Conservation (phyloP, 2,888 invertebrate genomes). For the Koerneria pararmatus region DNA sequence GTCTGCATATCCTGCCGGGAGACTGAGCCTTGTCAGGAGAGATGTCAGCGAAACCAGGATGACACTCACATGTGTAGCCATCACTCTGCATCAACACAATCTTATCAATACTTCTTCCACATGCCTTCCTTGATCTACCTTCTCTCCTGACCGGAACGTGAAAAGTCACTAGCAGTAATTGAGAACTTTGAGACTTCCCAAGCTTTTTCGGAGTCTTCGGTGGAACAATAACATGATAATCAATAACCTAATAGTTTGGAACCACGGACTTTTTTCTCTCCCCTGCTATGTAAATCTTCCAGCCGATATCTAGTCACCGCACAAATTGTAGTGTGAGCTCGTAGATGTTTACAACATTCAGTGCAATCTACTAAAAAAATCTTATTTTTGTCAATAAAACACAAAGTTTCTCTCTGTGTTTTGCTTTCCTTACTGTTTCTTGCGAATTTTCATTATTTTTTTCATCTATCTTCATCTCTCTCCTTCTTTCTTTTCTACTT, state of each 20-base stretch:
- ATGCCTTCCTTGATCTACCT: neutral
- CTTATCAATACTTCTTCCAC: no score
- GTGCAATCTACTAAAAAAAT: no score
- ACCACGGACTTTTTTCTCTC: no score
- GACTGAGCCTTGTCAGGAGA: conserved; percentile 43
- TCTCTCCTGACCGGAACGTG: neutral
- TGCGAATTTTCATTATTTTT: neutral
- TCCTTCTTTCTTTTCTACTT: neutral
- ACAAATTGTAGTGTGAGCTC: no score
- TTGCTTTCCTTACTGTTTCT: neutral
- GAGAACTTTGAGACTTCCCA: neutral
- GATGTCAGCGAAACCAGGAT: conserved; percentile 47
- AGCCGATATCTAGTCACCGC: no score
- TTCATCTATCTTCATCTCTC: neutral
- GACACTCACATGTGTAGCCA: conserved; percentile 51
- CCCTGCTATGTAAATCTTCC: no score
- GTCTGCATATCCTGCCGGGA: conserved; percentile 48
- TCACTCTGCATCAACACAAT: conserved; percentile 28
- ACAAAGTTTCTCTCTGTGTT: no score
- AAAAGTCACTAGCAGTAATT: neutral
- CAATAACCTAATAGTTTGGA: no score
- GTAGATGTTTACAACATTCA: no score
- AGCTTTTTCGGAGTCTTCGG: neutral
- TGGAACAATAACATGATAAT: neutral
- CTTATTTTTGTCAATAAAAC: no score